Conservation (phyloP, 2,888 invertebrate genomes). For the Apodemia zela region DNA sequence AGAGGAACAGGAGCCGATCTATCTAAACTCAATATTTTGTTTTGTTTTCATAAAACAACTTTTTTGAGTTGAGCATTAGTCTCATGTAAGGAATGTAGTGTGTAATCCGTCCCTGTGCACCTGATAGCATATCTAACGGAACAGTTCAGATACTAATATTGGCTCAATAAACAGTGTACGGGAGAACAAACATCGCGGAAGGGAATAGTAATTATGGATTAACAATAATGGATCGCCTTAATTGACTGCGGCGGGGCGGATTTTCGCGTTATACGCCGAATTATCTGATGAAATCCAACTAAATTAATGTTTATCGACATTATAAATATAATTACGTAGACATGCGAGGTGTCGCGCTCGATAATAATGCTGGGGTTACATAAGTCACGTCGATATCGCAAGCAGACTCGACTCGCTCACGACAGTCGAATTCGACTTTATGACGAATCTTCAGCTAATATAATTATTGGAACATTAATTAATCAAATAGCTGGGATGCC, state of each 20-base stretch:
- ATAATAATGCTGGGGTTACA: neutral
- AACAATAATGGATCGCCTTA: slow-evolving; percentile 58
- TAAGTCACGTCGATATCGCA: neutral
- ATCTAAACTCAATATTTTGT: too few relatives aligned
- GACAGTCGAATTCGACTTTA: too few relatives aligned
- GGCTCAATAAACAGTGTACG: slow-evolving; percentile 50
- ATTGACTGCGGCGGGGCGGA: slow-evolving; percentile 39
- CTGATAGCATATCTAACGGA: slow-evolving; percentile 25
- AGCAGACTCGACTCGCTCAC: too few relatives aligned
- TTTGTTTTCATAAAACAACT: too few relatives aligned
- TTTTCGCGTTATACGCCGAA: slow-evolving; percentile 31
- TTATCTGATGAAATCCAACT: slow-evolving; percentile 32
- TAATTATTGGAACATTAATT: too few relatives aligned
- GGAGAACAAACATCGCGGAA: slow-evolving; percentile 48
- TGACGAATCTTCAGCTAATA: too few relatives aligned
- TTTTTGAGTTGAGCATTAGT: neutral
- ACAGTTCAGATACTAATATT: slow-evolving; percentile 51
- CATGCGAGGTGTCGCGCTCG: slow-evolving; percentile 18
- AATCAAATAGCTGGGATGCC: too few relatives aligned
- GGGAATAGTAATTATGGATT: slow-evolving; percentile 58
- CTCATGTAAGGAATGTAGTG: neutral
- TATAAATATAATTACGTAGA: slow-evolving; percentile 29
- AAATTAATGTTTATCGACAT: slow-evolving; percentile 34
- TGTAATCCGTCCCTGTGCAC: slow-evolving; percentile 5
- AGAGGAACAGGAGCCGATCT: too few relatives aligned